Evolutionary conservation across 1,140 invertebrate species (phyloP).

Genomic region (Drosophila orosa): DNA sequence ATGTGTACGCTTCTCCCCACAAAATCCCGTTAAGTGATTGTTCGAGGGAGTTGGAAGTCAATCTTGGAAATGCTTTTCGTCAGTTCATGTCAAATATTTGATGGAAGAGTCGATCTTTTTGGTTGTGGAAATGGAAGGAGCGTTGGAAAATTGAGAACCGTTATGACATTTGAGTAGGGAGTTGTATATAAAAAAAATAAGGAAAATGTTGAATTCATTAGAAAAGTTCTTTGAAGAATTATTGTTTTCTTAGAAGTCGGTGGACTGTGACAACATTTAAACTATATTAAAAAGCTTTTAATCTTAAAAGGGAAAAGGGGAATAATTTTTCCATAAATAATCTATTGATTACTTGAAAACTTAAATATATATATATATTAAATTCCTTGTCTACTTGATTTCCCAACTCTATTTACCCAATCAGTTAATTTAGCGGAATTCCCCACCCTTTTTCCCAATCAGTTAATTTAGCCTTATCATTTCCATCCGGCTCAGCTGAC

Average conservation of each 20-base stretch:
- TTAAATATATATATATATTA: not conserved
- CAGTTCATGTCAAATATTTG: constrained; percentile 52
- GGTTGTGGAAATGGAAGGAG: not conserved
- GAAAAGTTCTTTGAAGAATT: not conserved
- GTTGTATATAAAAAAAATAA: not conserved
- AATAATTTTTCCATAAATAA: not conserved
- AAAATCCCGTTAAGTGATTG: constrained; percentile 64
- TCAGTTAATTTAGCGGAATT: not conserved
- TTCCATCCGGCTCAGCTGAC: constrained; percentile 50
- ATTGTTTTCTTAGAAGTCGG: not conserved
- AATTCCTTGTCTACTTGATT: not conserved
- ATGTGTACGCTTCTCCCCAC: not conserved
- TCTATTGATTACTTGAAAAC: not conserved
- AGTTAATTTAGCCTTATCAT: constrained; percentile 31
- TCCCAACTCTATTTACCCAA: not conserved
- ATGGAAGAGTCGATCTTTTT: constrained; percentile 39
- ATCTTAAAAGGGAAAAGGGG: not conserved
- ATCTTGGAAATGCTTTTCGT: constrained; percentile 42
- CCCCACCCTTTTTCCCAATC: constrained; percentile 6
- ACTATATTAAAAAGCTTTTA: too few species aligned
- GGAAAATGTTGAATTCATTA: constrained; percentile 3
- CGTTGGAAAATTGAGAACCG: constrained; percentile 30
- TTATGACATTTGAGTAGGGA: constrained; percentile 39
- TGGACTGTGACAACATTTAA: not conserved
- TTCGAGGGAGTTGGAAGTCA: constrained; percentile 42